phyloP scores from a whole-genome alignment of 2,888 invertebrate species.

The Callosobruchus maculatus region DNA sequence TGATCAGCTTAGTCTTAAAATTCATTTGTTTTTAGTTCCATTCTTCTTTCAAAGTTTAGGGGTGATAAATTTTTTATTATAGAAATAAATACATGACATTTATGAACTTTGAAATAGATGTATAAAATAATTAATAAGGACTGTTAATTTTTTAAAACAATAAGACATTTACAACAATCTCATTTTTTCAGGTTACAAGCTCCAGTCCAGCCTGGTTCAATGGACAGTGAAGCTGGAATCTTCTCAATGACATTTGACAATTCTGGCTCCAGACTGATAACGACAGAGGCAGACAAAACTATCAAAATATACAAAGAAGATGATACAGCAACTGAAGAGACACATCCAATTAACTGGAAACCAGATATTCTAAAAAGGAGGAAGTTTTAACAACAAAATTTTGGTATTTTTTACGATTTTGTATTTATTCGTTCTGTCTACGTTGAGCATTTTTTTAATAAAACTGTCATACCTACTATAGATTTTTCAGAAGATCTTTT shows the following conservation, averaged over 20 bases:
- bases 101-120: too few relatives aligned
- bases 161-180: too few relatives aligned
- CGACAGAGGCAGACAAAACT: conserved; percentile 98
- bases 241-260: conserved; percentile 94
- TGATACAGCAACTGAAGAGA: conserved; percentile 91
- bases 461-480: neutral
- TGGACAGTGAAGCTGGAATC: conserved; percentile 98
- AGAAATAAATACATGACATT: too few relatives aligned
- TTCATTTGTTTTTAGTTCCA: too few relatives aligned
- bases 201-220: conserved; percentile 96
- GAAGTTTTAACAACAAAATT: conserved; percentile 65
- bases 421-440: neutral
- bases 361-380: conserved; percentile 93
- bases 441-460: neutral
- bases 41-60: too few relatives aligned
- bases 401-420: neutral
- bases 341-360: conserved; percentile 95
- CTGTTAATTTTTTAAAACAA: too few relatives aligned
- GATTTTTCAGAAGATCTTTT: neutral
- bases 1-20: too few relatives aligned
- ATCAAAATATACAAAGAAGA: conserved; percentile 99
- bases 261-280: conserved; percentile 91
- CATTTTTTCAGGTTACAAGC: conserved; percentile 59
- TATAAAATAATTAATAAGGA: too few relatives aligned
- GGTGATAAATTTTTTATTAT: too few relatives aligned